Percentiles rank a stretch among this genome's conserved stretches.
These are phyloP conservation scores for Cordylochernes scorpioides DNA, from an alignment of 2,888 invertebrate species.

Conservation along the genomic window DNA sequence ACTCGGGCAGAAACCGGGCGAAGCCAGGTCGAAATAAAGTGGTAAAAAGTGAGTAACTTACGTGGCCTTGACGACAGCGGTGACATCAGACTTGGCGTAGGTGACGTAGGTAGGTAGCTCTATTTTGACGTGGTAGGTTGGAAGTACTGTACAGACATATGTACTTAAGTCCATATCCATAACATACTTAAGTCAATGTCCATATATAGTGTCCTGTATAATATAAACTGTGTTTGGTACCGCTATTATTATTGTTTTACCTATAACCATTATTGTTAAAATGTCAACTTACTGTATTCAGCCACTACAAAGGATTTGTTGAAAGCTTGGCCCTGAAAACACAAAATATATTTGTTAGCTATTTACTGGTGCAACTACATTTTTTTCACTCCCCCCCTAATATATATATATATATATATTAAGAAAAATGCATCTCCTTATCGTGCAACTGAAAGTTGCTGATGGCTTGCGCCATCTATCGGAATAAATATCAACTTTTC, in stretches of 20 bases:
- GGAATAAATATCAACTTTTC: no score
- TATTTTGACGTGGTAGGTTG: slow-evolving; percentile 69
- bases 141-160: slow-evolving; percentile 33
- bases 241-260: no score
- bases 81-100: slow-evolving; percentile 46
- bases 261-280: background rate
- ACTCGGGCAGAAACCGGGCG: no score
- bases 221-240: no score
- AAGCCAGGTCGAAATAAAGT: no score
- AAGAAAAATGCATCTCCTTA: no score
- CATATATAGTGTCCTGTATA: background rate
- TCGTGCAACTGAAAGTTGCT: no score
- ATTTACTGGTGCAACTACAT: no score
- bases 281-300: slow-evolving; percentile 13
- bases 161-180: background rate
- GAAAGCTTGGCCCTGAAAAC: slow-evolving; percentile 10
- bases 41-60: slow-evolving; percentile 23
- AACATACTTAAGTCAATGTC: background rate
- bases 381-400: no score
- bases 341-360: background rate
- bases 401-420: no score
- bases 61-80: slow-evolving; percentile 53
- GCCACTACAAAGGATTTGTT: slow-evolving; percentile 14
- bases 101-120: slow-evolving; percentile 53
- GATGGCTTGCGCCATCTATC: no score